phyloP scores from a whole-genome alignment of 92 coral and sea anemone species.

The Pocillopora grandis region DNA sequence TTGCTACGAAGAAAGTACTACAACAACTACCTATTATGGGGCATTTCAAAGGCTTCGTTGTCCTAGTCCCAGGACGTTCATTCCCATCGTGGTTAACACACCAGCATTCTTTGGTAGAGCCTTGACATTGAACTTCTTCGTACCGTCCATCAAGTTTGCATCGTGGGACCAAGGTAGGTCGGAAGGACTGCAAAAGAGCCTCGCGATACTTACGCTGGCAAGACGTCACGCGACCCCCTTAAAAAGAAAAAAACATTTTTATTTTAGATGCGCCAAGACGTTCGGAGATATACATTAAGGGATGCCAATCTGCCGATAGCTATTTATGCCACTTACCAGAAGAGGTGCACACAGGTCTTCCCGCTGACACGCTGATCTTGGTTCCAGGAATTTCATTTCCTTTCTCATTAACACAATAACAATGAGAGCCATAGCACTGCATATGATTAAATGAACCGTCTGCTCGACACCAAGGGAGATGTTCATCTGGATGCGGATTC shows the following conservation, averaged over 20 bases:
- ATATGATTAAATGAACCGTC: constrained; percentile 77
- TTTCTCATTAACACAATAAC: constrained; percentile 82
- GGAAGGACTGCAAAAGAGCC: constrained; percentile 35
- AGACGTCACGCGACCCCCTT: constrained; percentile 63
- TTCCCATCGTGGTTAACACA: constrained; percentile 83
- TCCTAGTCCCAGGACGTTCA: constrained; percentile 62
- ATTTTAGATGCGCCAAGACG: neutral
- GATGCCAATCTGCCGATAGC: neutral
- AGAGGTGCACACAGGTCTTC: constrained; percentile 74
- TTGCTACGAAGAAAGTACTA: too few relatives aligned
- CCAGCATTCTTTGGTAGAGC: constrained; percentile 85
- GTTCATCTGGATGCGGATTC: constrained; percentile 34
- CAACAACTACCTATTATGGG: constrained; percentile 61
- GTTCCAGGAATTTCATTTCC: constrained; percentile 80
- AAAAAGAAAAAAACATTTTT: neutral
- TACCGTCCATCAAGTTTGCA: constrained; percentile 83
- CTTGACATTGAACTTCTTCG: constrained; percentile 83
- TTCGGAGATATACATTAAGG: too few relatives aligned
- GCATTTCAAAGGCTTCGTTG: constrained; percentile 54
- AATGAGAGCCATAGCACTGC: constrained; percentile 80
- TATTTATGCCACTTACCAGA: constrained; percentile 31
- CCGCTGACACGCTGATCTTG: constrained; percentile 60
- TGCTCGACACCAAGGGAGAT: constrained; percentile 74
- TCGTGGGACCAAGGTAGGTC: constrained; percentile 57
- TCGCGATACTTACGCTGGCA: constrained; percentile 73